Evolutionary conservation across 1,140 invertebrate genomes (phyloP).

Genomic region (Riptortus pedestris): DNA sequence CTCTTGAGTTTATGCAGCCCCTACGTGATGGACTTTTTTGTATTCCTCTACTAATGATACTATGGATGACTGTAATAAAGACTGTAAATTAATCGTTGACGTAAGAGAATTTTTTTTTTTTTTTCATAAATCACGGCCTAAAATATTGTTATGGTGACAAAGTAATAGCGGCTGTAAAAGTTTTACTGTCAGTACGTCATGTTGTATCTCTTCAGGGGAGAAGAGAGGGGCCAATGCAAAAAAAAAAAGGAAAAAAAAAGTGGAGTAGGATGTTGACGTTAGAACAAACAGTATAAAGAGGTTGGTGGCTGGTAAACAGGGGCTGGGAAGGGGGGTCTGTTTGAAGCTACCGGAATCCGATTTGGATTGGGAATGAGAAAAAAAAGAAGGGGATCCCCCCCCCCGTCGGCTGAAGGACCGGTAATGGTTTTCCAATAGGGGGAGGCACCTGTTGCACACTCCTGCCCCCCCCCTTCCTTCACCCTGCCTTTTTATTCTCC

Average conservation of each 20-base stretch:
- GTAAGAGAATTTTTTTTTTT: too few relatives aligned
- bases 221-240: too few relatives aligned
- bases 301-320: constrained; percentile 4
- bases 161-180: too few relatives aligned
- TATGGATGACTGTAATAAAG: too few relatives aligned
- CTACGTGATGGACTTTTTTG: too few relatives aligned
- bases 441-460: constrained; percentile 6
- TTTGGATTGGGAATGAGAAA: constrained; percentile 12
- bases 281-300: constrained; percentile 12
- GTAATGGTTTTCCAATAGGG: constrained; percentile 11
- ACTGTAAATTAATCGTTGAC: too few relatives aligned
- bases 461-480: background rate
- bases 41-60: too few relatives aligned
- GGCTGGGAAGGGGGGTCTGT: constrained; percentile 1
- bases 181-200: too few relatives aligned
- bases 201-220: too few relatives aligned
- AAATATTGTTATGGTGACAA: too few relatives aligned
- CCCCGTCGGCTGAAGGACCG: background rate
- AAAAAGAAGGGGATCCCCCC: constrained; percentile 9
- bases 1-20: too few relatives aligned
- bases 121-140: too few relatives aligned
- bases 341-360: constrained; percentile 12
- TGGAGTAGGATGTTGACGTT: constrained; percentile 11
- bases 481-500: background rate
- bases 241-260: constrained; percentile 1